Evolutionary conservation across 2,113 vertebrate genomes (phyloP).

Genomic region (Capreolus pygargus): DNA sequence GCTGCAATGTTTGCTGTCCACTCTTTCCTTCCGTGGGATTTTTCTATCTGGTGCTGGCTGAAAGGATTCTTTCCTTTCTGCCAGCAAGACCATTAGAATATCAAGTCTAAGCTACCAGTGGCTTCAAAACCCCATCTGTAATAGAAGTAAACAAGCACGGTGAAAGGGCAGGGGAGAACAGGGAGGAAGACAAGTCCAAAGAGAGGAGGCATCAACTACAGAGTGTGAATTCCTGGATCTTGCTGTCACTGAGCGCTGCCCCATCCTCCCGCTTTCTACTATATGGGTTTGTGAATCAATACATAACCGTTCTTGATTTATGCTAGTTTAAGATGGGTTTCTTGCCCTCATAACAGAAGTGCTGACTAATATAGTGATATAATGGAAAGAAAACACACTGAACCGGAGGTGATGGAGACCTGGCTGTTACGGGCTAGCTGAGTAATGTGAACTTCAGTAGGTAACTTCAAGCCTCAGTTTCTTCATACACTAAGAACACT

Average conservation of each 20-base stretch:
- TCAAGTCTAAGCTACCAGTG: background rate
- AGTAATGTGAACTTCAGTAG: background rate
- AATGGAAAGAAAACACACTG: constrained; percentile 22
- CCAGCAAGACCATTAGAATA: background rate
- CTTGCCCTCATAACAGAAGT: background rate
- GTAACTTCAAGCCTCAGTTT: background rate
- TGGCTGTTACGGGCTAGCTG: background rate
- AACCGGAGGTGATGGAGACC: background rate
- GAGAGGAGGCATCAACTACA: background rate
- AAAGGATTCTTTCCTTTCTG: background rate
- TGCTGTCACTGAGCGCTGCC: background rate
- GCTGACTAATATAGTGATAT: background rate
- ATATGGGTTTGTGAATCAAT: background rate
- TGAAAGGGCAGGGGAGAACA: background rate
- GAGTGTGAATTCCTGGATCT: background rate
- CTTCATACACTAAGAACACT: background rate
- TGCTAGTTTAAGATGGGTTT: background rate
- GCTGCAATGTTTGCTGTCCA: background rate
- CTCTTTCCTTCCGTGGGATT: background rate
- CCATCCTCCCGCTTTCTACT: background rate
- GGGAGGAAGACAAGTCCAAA: background rate
- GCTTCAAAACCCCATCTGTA: background rate
- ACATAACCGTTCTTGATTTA: background rate
- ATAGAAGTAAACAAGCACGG: background rate
- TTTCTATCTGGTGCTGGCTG: background rate